phyloP scores from a whole-genome alignment of 2,113 vertebrate genomes.

The Australoheros scitulus region DNA sequence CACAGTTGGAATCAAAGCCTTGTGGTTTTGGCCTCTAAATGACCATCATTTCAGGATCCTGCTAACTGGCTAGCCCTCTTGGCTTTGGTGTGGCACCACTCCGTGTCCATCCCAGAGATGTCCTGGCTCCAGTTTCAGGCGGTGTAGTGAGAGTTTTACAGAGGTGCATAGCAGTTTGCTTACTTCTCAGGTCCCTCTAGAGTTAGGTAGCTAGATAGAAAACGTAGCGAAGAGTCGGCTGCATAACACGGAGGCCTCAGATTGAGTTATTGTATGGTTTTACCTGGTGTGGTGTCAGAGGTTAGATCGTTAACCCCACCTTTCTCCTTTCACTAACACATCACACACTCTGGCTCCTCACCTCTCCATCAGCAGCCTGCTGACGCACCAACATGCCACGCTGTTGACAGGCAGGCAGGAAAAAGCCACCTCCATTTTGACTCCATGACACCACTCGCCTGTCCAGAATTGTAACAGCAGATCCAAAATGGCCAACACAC shows the following conservation, averaged over 20 bases:
- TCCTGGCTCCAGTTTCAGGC: slow-evolving; percentile 48
- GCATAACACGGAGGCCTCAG: slow-evolving; percentile 28
- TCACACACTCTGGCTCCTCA: slow-evolving; percentile 25
- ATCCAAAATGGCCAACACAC: slow-evolving; percentile 74
- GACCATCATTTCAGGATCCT: slow-evolving; percentile 7
- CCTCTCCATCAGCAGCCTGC: slow-evolving; percentile 37
- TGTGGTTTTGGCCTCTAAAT: slow-evolving; percentile 15
- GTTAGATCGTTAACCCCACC: slow-evolving; percentile 25
- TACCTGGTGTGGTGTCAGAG: slow-evolving; percentile 62
- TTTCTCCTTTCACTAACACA: slow-evolving; percentile 21
- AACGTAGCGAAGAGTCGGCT: slow-evolving; percentile 21
- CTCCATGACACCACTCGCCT: slow-evolving; percentile 59
- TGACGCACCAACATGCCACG: slow-evolving; percentile 29
- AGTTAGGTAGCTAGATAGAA: slow-evolving; percentile 63
- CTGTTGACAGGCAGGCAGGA: slow-evolving; percentile 41
- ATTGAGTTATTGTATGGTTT: slow-evolving; percentile 71
- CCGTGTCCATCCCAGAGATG: slow-evolving; percentile 33
- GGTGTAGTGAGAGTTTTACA: slow-evolving; percentile 64
- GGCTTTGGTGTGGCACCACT: slow-evolving; percentile 40
- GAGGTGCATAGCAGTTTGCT: slow-evolving; percentile 67
- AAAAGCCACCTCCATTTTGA: slow-evolving; percentile 50
- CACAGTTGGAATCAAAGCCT: slow-evolving; percentile 27
- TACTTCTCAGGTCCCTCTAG: slow-evolving; percentile 80
- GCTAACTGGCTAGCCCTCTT: slow-evolving; percentile 32
- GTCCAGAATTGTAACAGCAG: slow-evolving; percentile 71